Percentiles rank a stretch among this genome's conserved stretches.
Evolutionary conservation across 2,888 invertebrate species (phyloP).

Genomic region (Ariolimax columbianus): DNA sequence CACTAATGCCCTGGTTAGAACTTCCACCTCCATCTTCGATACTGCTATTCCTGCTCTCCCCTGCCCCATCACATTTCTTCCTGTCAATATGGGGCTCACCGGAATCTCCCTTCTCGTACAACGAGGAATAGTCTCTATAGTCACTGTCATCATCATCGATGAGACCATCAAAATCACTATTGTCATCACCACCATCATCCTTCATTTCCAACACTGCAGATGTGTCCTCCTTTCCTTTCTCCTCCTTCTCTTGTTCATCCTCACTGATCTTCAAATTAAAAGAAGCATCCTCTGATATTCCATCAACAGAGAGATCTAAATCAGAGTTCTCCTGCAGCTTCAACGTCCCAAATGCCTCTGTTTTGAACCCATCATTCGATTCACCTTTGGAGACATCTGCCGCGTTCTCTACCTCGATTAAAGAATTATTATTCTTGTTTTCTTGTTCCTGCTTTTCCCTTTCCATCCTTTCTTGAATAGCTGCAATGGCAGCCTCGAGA

Average conservation of each 20-base stretch:
- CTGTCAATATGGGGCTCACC: background rate
- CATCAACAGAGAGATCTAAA: background rate
- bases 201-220: background rate
- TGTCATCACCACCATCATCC: background rate
- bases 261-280: background rate
- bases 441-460: background rate
- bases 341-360: background rate
- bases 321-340: background rate
- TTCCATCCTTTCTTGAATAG: slow-evolving; percentile 26
- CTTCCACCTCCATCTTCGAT: slow-evolving; percentile 26
- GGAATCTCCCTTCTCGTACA: slow-evolving; percentile 29
- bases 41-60: slow-evolving; percentile 16
- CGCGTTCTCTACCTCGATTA: background rate
- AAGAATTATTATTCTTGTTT: background rate
- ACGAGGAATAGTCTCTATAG: slow-evolving; percentile 18
- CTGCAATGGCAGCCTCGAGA: slow-evolving; percentile 30
- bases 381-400: background rate
- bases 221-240: background rate
- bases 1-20: background rate
- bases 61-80: background rate
- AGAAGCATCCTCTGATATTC: background rate
- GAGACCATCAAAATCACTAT: slow-evolving; percentile 17
- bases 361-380: background rate
- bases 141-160: slow-evolving; percentile 44
- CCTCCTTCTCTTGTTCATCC: background rate